Conservation (phyloP, 2,113 vertebrate genomes). For the Salvelinus fontinalis region DNA sequence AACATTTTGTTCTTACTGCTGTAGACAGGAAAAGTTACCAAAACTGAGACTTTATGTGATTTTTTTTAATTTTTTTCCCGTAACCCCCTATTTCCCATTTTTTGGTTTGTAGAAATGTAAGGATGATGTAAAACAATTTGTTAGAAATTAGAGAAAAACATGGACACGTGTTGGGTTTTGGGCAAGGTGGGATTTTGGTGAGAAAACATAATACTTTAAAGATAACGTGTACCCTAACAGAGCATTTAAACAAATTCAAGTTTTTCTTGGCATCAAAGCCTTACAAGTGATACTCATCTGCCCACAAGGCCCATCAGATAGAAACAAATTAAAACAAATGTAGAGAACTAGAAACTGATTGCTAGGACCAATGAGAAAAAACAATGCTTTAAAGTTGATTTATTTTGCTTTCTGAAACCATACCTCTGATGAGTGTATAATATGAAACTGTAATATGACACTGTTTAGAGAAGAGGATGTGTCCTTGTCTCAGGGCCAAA, state of each 20-base stretch:
- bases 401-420: conserved; percentile 49
- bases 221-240: no score
- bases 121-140: conserved; percentile 44
- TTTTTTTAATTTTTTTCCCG: conserved; percentile 24
- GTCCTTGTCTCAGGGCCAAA: background rate
- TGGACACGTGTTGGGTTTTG: conserved; percentile 7
- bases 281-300: no score
- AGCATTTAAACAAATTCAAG: no score
- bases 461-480: conserved; percentile 23
- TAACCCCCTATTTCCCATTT: conserved; percentile 14
- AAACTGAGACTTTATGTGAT: conserved; percentile 53
- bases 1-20: conserved; percentile 27
- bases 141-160: conserved; percentile 42
- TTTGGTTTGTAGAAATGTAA: conserved; percentile 36
- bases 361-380: conserved; percentile 75
- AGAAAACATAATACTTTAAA: no score
- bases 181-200: no score
- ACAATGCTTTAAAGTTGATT: conserved; percentile 70
- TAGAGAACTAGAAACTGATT: conserved; percentile 53
- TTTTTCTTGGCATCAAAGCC: no score
- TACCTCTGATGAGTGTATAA: conserved; percentile 30
- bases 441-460: conserved; percentile 62
- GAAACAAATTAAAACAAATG: conserved; percentile 30
- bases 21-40: conserved; percentile 62
- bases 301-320: conserved; percentile 21